Percentiles rank a stretch among this genome's conserved stretches.
These are phyloP conservation scores for Distichodus sexfasciatus DNA, from an alignment of 2,797 vertebrate genomes.

Conservation along the genomic window DNA sequence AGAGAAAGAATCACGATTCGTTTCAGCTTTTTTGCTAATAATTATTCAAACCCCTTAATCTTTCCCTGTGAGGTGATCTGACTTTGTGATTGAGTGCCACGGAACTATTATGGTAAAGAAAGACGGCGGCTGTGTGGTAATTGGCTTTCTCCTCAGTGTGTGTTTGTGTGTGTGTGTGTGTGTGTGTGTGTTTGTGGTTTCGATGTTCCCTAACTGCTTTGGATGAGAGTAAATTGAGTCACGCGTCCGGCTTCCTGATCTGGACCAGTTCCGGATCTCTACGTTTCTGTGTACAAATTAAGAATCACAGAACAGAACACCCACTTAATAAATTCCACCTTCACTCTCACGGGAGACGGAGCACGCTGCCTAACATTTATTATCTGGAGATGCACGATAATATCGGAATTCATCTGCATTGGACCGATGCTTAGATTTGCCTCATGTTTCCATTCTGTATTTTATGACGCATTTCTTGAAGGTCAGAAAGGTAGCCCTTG, in stretches of 20 bases:
- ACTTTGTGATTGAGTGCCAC: neutral
- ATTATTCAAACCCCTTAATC: neutral
- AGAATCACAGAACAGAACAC: neutral
- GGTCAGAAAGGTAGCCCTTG: no score
- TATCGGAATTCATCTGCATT: no score
- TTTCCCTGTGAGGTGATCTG: no score
- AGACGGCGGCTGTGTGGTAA: neutral
- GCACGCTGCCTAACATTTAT: no score
- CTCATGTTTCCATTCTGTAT: no score
- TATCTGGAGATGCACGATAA: no score
- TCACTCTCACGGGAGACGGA: no score
- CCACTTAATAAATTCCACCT: neutral
- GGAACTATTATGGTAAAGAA: neutral
- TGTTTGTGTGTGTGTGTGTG: neutral
- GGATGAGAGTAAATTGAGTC: neutral
- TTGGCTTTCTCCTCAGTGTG: neutral
- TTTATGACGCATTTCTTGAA: no score
- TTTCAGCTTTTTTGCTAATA: neutral
- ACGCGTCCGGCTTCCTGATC: neutral
- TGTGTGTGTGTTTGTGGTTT: conserved; percentile 20
- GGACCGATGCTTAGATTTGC: no score
- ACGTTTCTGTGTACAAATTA: conserved; percentile 11
- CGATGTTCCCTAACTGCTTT: no score
- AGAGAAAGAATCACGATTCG: no score
- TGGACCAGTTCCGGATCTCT: neutral